Evolutionary conservation across 2,888 invertebrate species (phyloP), one percentile per base, ranked within the genome.

Genomic region (Polyploca ridens): DNA sequence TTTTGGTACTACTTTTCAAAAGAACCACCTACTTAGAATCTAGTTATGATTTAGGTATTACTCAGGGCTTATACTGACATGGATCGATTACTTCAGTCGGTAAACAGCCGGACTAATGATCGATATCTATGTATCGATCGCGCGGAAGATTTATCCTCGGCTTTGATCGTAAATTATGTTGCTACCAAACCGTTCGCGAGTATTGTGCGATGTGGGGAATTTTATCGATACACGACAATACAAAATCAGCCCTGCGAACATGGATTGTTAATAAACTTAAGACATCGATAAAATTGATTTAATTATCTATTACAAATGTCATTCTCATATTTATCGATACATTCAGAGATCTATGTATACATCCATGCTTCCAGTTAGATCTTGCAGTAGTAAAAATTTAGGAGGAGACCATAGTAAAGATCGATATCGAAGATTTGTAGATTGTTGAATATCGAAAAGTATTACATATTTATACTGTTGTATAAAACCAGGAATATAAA

Each of bases 21-120:
- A 44, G 14, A 13, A 7, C 54, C 11, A 49, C 54, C 10, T 19
- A 19, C 19, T 19, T 54, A 19, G 19, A 16, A 19, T 54, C 8
- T 19, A 19, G 54, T 54, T 54, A 54, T 19, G 54, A n/a, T 54
- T 19, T 54, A 54, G 54, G 19, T 54, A 54, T 54, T 54, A 19
- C 54, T 19, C 19, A 19, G 54, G 3, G 10, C 19, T 19, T 54
- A 54, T 54, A 54, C 62, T 73, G 81, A 79, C 79, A 71, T 69
- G 76, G 79, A 84, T 79, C 77, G 78, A 84, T 83, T 61, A 74
- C 68, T 65, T 60, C 66, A 63, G 69, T 69, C 70, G 68, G 75
- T 78, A 78, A 80, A 71, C 79, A 83, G 79, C 78, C 74, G 69
- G 79, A 71, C 82, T 85, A 84, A 83, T 79, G 85, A 87, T 84